phyloP scores from a whole-genome alignment of 2,797 vertebrate genomes.

The Alauda arvensis region DNA sequence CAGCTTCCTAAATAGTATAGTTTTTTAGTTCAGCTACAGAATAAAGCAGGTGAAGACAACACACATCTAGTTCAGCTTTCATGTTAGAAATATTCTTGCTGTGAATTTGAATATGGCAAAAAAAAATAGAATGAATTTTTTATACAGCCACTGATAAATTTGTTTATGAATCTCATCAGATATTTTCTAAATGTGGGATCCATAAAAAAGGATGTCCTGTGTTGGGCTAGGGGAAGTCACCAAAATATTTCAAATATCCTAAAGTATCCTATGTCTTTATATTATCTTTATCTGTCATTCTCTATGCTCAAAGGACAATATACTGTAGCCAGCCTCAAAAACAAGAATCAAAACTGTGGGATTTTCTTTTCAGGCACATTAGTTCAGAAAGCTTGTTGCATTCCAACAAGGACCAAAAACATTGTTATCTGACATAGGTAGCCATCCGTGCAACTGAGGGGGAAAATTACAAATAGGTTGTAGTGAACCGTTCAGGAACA shows the following conservation, averaged over 20 bases:
- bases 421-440: neutral
- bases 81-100: neutral
- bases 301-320: neutral
- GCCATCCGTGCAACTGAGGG: neutral
- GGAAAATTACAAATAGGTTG: conserved; percentile 6
- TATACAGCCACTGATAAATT: neutral
- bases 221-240: neutral
- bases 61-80: neutral
- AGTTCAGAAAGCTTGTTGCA: neutral
- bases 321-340: neutral
- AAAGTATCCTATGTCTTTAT: neutral
- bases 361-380: neutral
- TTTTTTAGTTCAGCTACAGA: neutral
- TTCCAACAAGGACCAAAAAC: neutral
- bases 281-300: neutral
- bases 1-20: neutral
- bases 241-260: neutral
- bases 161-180: neutral
- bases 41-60: neutral
- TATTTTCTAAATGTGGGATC: neutral
- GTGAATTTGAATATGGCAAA: neutral
- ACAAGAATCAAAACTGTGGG: neutral
- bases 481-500: neutral
- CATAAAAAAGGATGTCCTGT: neutral
- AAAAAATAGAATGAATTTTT: neutral